phyloP scores from a whole-genome alignment of 2,888 invertebrate species.

The Microctonus hyperodae region DNA sequence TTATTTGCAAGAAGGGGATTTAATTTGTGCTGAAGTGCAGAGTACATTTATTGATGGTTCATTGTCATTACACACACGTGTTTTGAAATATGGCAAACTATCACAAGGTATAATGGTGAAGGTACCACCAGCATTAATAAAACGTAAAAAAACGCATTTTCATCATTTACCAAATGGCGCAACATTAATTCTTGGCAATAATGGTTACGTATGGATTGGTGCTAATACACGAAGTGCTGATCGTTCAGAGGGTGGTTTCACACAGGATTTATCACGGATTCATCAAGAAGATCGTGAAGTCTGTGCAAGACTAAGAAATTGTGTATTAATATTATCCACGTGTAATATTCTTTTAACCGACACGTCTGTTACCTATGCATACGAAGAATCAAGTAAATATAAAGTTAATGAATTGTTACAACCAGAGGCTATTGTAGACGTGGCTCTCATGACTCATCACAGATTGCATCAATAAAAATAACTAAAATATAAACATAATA shows the following conservation, averaged over 20 bases:
- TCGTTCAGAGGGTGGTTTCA: conserved; percentile 76
- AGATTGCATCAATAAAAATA: conserved; percentile 63
- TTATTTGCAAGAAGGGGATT: conserved; percentile 92
- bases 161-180: conserved; percentile 92
- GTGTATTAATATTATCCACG: conserved; percentile 84
- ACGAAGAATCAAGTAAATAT: conserved; percentile 87
- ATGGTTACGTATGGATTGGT: conserved; percentile 95
- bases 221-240: conserved; percentile 73
- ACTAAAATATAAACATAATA: background rate
- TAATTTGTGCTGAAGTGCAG: conserved; percentile 98
- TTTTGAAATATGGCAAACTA: conserved; percentile 96
- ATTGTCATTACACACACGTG: conserved; percentile 92
- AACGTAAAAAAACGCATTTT: conserved; percentile 94
- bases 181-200: conserved; percentile 92
- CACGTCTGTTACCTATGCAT: conserved; percentile 90
- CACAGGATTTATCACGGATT: conserved; percentile 75
- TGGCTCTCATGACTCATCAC: conserved; percentile 81
- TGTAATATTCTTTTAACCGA: conserved; percentile 92
- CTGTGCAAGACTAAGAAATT: conserved; percentile 90
- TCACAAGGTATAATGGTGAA: conserved; percentile 88
- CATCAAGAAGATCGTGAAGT: conserved; percentile 78
- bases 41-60: conserved; percentile 91
- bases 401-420: conserved; percentile 78
- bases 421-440: conserved; percentile 85
- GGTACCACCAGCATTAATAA: conserved; percentile 91